A percentile compares a stretch with the other conserved stretches of the same genome.
Evolutionary conservation across 2,888 invertebrate species (phyloP).

Genomic region (Apamea sordens): DNA sequence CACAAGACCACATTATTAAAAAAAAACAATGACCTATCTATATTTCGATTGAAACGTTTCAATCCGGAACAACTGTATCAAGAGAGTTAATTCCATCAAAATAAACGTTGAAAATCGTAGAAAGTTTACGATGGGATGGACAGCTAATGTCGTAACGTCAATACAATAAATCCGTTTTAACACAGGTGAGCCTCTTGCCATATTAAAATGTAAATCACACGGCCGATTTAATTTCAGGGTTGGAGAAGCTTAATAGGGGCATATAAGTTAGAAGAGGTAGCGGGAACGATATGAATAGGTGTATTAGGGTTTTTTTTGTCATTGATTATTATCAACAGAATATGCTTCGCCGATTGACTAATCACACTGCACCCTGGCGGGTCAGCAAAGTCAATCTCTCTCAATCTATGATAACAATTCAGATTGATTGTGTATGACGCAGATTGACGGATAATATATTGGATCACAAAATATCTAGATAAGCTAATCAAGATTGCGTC

Average conservation of each 20-base stretch:
- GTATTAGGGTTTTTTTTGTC: background rate
- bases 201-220: constrained; percentile 90
- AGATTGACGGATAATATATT: constrained; percentile 24
- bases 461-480: constrained; percentile 33
- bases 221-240: constrained; percentile 89
- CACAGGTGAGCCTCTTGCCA: constrained; percentile 87
- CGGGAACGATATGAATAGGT: constrained; percentile 42
- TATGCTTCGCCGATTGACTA: background rate
- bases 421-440: constrained; percentile 14
- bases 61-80: constrained; percentile 21
- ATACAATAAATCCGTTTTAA: constrained; percentile 88
- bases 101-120: constrained; percentile 68
- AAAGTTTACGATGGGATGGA: constrained; percentile 73
- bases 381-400: constrained; percentile 12
- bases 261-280: constrained; percentile 64
- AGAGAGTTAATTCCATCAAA: constrained; percentile 70
- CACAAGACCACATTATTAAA: too few species aligned
- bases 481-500: constrained; percentile 23
- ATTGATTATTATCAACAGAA: constrained; percentile 3
- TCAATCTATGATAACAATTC: constrained; percentile 6
- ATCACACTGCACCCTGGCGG: background rate
- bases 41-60: constrained; percentile 11
- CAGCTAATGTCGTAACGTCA: constrained; percentile 80
- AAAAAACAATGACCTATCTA: background rate
- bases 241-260: constrained; percentile 81